Evolutionary conservation across 2,113 vertebrate genomes (phyloP).

Genomic region (Oreochromis tanganicae): DNA sequence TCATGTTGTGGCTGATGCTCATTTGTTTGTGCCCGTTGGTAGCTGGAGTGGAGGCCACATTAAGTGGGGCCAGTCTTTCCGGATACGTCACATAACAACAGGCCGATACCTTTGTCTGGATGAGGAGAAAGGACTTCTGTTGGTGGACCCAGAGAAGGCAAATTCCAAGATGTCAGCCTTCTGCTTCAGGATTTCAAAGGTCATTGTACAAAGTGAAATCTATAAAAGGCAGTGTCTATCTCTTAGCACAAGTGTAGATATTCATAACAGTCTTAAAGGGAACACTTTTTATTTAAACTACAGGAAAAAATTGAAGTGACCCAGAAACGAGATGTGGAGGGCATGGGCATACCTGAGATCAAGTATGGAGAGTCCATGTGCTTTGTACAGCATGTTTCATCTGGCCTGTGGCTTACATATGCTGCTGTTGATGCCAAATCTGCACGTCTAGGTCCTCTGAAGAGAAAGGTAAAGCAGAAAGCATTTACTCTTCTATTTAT

Average conservation of each 20-base stretch:
- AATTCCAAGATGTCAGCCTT: constrained; percentile 85
- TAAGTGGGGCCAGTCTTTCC: constrained; percentile 88
- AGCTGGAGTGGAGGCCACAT: constrained; percentile 89
- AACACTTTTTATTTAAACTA: neutral
- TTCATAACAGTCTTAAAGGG: neutral
- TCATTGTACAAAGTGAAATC: constrained; percentile 19
- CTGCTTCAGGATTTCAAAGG: constrained; percentile 90
- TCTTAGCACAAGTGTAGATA: neutral
- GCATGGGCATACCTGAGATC: constrained; percentile 90
- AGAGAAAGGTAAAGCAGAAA: constrained; percentile 77
- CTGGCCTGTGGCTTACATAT: constrained; percentile 88
- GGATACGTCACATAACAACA: constrained; percentile 87
- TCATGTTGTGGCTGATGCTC: neutral
- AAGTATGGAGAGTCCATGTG: constrained; percentile 93
- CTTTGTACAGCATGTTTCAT: constrained; percentile 83
- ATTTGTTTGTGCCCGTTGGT: neutral
- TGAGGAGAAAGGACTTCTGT: constrained; percentile 84
- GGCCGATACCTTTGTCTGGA: constrained; percentile 83
- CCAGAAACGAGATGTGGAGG: constrained; percentile 87
- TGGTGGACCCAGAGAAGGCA: constrained; percentile 83
- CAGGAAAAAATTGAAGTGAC: constrained; percentile 87
- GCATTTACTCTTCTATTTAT: neutral
- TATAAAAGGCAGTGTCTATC: neutral
- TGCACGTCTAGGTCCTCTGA: constrained; percentile 82
- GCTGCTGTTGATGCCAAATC: constrained; percentile 86